These are phyloP conservation scores for Linepithema humile DNA, from an alignment of 1,140 invertebrate genomes.

Conservation along the genomic window DNA sequence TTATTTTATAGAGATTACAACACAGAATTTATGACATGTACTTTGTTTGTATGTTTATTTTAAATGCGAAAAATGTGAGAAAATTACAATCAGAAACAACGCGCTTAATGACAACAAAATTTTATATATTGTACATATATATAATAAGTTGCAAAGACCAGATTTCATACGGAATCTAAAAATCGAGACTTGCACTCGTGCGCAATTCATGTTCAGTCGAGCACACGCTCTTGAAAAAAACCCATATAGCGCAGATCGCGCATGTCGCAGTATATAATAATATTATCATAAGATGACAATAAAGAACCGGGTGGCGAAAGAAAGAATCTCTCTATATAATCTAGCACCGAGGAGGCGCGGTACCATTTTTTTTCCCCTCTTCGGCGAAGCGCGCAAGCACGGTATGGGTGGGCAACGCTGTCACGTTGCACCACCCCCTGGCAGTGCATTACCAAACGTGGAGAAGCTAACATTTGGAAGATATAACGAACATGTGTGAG, in stretches of 20 bases:
- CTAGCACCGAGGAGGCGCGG: constrained; percentile 52
- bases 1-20: no score
- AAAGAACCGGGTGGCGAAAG: constrained; percentile 63
- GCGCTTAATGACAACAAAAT: no score
- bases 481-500: constrained; percentile 21
- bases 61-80: no score
- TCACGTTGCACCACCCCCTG: constrained; percentile 32
- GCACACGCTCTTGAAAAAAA: background rate
- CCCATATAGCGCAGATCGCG: background rate
- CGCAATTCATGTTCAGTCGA: background rate
- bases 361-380: constrained; percentile 57
- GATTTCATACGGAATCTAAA: no score
- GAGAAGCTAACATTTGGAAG: constrained; percentile 60
- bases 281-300: constrained; percentile 69
- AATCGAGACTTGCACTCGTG: background rate
- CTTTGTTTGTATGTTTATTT: no score
- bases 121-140: no score
- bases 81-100: no score
- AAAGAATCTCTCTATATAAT: constrained; percentile 71
- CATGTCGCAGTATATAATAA: constrained; percentile 59
- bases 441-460: constrained; percentile 53
- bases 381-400: constrained; percentile 50
- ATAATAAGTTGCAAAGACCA: no score
- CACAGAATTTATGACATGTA: no score
- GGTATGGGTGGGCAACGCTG: constrained; percentile 65